Base-by-base conservation (phyloP, 2,113 vertebrate genomes). In the Pampusana beccarii region DNA sequence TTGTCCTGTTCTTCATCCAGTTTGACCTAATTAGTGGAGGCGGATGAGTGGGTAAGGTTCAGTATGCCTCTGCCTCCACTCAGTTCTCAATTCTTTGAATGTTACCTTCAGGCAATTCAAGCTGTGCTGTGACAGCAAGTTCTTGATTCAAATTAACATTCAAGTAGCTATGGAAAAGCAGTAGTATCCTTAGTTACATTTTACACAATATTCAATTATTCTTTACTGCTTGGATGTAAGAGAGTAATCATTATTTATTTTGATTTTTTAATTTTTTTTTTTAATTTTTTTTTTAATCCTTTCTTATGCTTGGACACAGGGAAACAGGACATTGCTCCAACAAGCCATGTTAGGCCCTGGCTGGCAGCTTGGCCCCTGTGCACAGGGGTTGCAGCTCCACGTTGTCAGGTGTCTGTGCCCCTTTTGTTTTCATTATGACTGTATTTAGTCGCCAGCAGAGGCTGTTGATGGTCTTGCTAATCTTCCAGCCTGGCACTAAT, bases 41-140 rank as follows among this genome's bases (percentile, higher is more conserved):
- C 72, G 70, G 51, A 44, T 90, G 92, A 36, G 62, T 82, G 90
- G 28, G 31, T 82, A 40, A 28, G 66, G n/a, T 58, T 96, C 14
- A 4, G n/a, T 60, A 2, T 78, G 67, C 33, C 57, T 92, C 42
- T 91, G 87, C 66, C 71, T 92, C 53, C 60, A 16, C 79, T 69
- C 85, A 85, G 36, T 72, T 85, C 54, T 75, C 40, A 36, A 16
- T 80, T 82, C 75, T 95, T 85, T 65, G 71, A 75, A 93, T 88
- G 58, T 61, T 65, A 7, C 44, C 66, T 44, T 71, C 1, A 0
- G 50, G 85, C 79, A 65, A 23, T 66, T 88, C 34, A 61, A 70
- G 29, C 3, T 3, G 10, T 24, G 24, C 66, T 80, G 25, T 64
- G 58, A 44, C 78, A 61, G 38, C 44, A 82, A 69, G 25, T 85